Evolutionary conservation across 2,113 vertebrate species (phyloP).

Genomic region (Thamnaconus septentrionalis): DNA sequence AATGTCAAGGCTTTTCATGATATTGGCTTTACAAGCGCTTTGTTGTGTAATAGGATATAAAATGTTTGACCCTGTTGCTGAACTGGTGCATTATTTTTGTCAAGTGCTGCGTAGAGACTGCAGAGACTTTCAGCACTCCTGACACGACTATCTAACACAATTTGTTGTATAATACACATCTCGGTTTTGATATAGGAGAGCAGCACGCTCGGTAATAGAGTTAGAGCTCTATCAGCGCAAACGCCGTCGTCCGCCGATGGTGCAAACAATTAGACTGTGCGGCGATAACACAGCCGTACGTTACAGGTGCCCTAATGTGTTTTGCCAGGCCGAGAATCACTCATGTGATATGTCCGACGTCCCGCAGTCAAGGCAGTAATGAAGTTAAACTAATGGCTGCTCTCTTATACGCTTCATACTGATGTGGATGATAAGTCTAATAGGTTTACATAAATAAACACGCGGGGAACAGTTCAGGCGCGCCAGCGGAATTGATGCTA

Average conservation of each 20-base stretch:
- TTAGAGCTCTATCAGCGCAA: constrained; percentile 36
- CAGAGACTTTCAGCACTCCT: constrained; percentile 12
- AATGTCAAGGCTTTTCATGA: too few species aligned
- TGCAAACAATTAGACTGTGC: constrained; percentile 58
- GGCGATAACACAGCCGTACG: constrained; percentile 41
- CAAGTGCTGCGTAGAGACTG: constrained; percentile 13
- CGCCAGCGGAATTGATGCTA: constrained; percentile 39
- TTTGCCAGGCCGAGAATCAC: constrained; percentile 46
- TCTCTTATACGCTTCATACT: constrained; percentile 32
- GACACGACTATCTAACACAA: constrained; percentile 33
- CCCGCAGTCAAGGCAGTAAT: constrained; percentile 48
- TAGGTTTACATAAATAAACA: constrained; percentile 60
- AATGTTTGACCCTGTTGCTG: constrained; percentile 25
- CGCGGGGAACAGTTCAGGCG: constrained; percentile 27
- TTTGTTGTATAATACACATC: constrained; percentile 34
- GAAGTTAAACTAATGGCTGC: constrained; percentile 41
- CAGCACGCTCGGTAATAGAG: constrained; percentile 36
- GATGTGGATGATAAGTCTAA: constrained; percentile 51
- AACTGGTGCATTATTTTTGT: constrained; percentile 38
- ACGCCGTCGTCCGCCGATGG: constrained; percentile 36
- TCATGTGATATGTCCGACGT: constrained; percentile 48
- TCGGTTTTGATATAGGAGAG: constrained; percentile 44
- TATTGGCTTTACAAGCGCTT: too few species aligned
- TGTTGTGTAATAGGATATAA: too few species aligned
- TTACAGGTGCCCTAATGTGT: constrained; percentile 46